These are phyloP conservation scores for Muscicapa striata DNA, from an alignment of 2,797 vertebrate species.

Conservation along the genomic window DNA sequence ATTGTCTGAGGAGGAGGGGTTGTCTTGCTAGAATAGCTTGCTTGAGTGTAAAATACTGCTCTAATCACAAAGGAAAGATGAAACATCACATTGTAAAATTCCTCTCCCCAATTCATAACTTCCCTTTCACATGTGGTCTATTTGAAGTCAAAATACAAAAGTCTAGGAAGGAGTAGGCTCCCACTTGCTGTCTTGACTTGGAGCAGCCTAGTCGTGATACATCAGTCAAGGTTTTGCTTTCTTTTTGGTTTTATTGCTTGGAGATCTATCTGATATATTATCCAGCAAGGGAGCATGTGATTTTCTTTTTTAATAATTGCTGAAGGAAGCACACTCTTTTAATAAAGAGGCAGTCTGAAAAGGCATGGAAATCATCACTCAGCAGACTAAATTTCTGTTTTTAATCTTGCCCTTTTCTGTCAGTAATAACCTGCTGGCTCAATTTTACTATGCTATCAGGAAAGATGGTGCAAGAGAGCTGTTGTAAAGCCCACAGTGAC, in stretches of 20 bases:
- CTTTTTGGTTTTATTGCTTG: not conserved
- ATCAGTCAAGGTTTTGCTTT: slow-evolving; percentile 16
- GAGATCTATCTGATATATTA: not conserved
- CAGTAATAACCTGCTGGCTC: slow-evolving; percentile 11
- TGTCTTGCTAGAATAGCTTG: slow-evolving; percentile 58
- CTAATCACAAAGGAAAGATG: slow-evolving; percentile 51
- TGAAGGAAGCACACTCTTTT: not conserved
- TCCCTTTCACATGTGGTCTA: slow-evolving; percentile 49
- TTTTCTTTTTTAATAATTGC: not conserved
- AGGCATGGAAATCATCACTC: not conserved
- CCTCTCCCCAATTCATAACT: slow-evolving; percentile 15
- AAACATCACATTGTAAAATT: slow-evolving; percentile 11
- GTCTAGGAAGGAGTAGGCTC: slow-evolving; percentile 25
- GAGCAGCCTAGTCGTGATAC: not conserved
- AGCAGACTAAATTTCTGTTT: not conserved
- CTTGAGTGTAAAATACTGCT: slow-evolving; percentile 31
- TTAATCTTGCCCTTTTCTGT: slow-evolving; percentile 27
- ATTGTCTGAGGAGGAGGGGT: slow-evolving; percentile 16
- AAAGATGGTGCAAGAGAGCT: slow-evolving; percentile 37
- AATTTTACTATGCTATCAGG: not conserved
- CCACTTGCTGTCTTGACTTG: not conserved
- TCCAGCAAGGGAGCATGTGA: not conserved
- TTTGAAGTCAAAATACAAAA: slow-evolving; percentile 57
- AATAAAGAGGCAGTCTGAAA: slow-evolving; percentile 11
- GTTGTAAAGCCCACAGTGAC: not conserved